These are phyloP conservation scores for Parnassius orleans DNA, from an alignment of 2,888 invertebrate genomes.

Conservation along the genomic window DNA sequence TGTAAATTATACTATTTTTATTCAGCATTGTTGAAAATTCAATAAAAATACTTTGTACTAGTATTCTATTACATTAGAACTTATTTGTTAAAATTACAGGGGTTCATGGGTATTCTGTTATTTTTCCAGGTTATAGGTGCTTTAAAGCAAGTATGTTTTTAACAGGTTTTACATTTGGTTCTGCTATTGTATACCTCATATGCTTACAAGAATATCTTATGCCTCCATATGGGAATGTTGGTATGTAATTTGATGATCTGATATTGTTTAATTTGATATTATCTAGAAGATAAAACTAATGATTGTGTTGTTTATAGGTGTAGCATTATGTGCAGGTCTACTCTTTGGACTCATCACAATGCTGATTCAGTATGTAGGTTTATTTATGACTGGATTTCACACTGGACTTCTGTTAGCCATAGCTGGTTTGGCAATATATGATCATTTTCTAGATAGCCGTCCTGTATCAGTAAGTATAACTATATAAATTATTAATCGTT, in stretches of 20 bases:
- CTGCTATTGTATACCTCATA: constrained; percentile 89
- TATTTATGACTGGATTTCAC: constrained; percentile 90
- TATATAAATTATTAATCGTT: neutral
- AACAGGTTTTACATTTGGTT: constrained; percentile 92
- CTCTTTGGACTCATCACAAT: constrained; percentile 90
- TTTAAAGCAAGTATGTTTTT: constrained; percentile 94
- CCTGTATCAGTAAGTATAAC: constrained; percentile 75
- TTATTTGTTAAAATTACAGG: neutral
- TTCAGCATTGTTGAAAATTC: neutral
- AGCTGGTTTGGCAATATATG: constrained; percentile 80
- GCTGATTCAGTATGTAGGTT: constrained; percentile 90
- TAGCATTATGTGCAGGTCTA: constrained; percentile 86
- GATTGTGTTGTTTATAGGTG: constrained; percentile 63
- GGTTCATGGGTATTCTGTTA: neutral
- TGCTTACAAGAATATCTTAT: constrained; percentile 90
- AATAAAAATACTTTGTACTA: neutral
- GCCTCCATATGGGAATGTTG: constrained; percentile 87
- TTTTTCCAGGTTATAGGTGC: constrained; percentile 88
- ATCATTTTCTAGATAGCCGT: constrained; percentile 80
- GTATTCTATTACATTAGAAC: neutral
- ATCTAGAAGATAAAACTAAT: neutral
- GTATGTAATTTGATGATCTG: constrained; percentile 57
- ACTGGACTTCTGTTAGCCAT: constrained; percentile 85
- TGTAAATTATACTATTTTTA: neutral
- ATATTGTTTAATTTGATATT: neutral